Base-by-base conservation (phyloP, 2,888 invertebrate genomes). In the Chymomyza fuscimana region DNA sequence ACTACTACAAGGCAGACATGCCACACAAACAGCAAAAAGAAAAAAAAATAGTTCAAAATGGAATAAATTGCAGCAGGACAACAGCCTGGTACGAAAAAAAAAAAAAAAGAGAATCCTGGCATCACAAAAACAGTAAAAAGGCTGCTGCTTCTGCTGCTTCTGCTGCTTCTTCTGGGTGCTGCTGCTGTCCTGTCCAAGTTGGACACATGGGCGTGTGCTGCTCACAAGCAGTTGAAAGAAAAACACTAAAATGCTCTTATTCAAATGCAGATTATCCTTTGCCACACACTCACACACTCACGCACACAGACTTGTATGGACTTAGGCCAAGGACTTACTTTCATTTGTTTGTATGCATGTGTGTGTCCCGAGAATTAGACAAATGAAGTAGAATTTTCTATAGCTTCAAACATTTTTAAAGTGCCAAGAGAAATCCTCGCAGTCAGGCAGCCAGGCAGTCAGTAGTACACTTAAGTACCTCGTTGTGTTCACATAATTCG, bases 181-280 rank as follows among this genome's bases (percentile, higher is more conserved):
- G 36, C n/a, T 15, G 46, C 67, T 15, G 51, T 22, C 15, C 46
- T 7, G 22, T 51, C 60, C 69, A 67, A 59, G 29, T 67, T 71
- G 70, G 74, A 71, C 78, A 76, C 76, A 78, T 80, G 86, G 84
- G 82, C 77, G 81, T 73, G 67, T 67, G 62, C n/a, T 58, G 66
- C 61, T 61, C 32, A 63, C 63, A 51, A 60, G 66, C 62, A 79
- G 79, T 78, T 82, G 70, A 69, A 77, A 63, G 67, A 81, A 80
- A 81, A 85, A 85, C 87, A 85, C 85, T 87, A 85, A 85, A 85
- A 85, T 82, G 87, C 85, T 87, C 86, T 85, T 87, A 85, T 87
- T 87, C 87, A 85, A 85, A 87, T 87, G 87, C 86, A 87, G 84
- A 85, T 85, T 87, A 85, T 85, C 87, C 85, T 76, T 76, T 77